Conservation (phyloP, 1,140 invertebrate genomes). For the Atta cephalotes region DNA sequence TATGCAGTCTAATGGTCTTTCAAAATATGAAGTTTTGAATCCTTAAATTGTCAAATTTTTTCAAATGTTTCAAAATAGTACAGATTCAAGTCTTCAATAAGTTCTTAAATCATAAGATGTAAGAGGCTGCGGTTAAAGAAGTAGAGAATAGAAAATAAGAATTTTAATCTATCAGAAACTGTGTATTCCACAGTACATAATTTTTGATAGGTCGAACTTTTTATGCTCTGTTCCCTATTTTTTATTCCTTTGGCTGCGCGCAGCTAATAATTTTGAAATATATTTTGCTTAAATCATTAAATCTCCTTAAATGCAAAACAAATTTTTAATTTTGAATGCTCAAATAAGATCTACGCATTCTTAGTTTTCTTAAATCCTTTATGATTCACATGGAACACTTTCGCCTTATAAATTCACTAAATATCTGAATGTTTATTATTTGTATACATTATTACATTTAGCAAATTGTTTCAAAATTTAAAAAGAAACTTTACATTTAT, state of each 20-base stretch:
- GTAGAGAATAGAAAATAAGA: too few species aligned
- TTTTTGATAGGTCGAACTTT: too few species aligned
- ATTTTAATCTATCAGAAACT: too few species aligned
- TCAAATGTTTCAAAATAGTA: not conserved
- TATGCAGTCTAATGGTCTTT: conserved; percentile 1
- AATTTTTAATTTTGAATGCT: not conserved
- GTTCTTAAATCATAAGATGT: not conserved
- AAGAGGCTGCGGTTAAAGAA: not conserved
- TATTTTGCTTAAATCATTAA: not conserved
- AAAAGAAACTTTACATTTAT: too few species aligned
- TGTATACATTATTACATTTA: too few species aligned
- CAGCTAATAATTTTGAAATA: too few species aligned
- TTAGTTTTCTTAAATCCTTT: not conserved
- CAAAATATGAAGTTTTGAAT: not conserved
- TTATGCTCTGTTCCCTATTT: too few species aligned
- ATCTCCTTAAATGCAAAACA: not conserved
- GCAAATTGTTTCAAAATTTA: too few species aligned
- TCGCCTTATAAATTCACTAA: not conserved
- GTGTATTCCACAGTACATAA: too few species aligned
- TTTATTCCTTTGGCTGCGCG: too few species aligned
- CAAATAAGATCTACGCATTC: not conserved
- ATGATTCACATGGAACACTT: too few species aligned
- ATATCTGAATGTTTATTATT: too few species aligned
- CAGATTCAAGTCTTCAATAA: not conserved
- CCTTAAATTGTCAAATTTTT: not conserved